Percentiles rank a stretch among this genome's conserved stretches.
phyloP scores from a whole-genome alignment of 2,797 vertebrate genomes.

The Morelia viridis region DNA sequence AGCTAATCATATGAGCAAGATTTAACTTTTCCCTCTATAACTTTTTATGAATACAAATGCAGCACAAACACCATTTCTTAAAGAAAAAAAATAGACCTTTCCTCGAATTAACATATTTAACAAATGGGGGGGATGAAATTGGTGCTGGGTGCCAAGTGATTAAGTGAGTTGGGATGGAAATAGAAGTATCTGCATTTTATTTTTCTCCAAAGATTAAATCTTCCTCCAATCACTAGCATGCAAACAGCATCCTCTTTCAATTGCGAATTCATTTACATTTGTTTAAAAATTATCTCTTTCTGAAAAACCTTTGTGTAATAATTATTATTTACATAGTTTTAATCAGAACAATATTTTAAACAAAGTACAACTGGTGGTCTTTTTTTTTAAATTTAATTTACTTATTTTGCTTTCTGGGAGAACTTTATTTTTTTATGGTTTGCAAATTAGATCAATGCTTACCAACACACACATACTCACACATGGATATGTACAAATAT shows the following conservation, averaged over 20 bases:
- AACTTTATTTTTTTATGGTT: slow-evolving; percentile 23
- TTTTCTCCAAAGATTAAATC: slow-evolving; percentile 55
- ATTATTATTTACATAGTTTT: slow-evolving; percentile 67
- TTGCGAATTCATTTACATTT: slow-evolving; percentile 60
- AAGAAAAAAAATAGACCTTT: slow-evolving; percentile 47
- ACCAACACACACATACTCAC: background rate
- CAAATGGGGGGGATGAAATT: slow-evolving; percentile 8
- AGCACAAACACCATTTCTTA: slow-evolving; percentile 34
- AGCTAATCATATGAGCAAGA: slow-evolving; percentile 37
- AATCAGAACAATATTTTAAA: slow-evolving; percentile 54
- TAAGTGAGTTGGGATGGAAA: slow-evolving; percentile 41
- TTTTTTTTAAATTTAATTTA: slow-evolving; percentile 26
- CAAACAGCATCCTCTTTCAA: slow-evolving; percentile 47
- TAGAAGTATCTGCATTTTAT: slow-evolving; percentile 45
- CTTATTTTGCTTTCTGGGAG: slow-evolving; percentile 45
- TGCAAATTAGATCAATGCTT: background rate
- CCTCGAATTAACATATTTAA: slow-evolving; percentile 56
- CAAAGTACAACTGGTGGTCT: slow-evolving; percentile 32
- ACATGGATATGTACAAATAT: background rate
- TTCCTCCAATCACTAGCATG: slow-evolving; percentile 26
- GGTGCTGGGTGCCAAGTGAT: slow-evolving; percentile 8
- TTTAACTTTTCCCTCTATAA: slow-evolving; percentile 9
- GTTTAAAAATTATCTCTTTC: slow-evolving; percentile 63
- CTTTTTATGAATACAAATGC: slow-evolving; percentile 49
- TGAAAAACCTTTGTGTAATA: slow-evolving; percentile 65